phyloP scores from a whole-genome alignment of 1,140 invertebrate species.

The Plutomurus gul region DNA sequence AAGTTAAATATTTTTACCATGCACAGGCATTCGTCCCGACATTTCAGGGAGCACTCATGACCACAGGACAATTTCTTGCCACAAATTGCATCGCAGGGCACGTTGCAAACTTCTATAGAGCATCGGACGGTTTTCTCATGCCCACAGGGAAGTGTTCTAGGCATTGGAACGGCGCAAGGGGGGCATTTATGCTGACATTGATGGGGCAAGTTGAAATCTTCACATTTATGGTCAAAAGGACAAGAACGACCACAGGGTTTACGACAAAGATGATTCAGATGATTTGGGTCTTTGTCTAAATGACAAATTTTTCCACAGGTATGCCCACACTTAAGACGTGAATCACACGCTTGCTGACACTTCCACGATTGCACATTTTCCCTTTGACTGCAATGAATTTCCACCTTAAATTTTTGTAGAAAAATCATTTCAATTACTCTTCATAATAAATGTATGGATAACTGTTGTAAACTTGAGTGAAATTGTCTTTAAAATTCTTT shows the following conservation, averaged over 20 bases:
- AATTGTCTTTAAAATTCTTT: too few relatives aligned
- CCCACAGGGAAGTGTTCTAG: slow-evolving; percentile 1
- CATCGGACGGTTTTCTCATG: slow-evolving; percentile 10
- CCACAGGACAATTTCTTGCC: slow-evolving; percentile 31
- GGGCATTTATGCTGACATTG: slow-evolving; percentile 6
- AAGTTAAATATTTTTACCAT: slow-evolving; percentile 13
- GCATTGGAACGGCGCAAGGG: not conserved
- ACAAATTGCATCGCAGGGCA: not conserved
- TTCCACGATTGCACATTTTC: not conserved
- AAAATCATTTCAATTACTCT: not conserved
- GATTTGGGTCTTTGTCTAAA: slow-evolving; percentile 38
- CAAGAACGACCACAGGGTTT: slow-evolving; percentile 38
- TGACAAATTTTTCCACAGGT: slow-evolving; percentile 46
- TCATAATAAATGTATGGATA: too few relatives aligned
- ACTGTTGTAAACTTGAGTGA: too few relatives aligned
- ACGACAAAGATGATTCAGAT: slow-evolving; percentile 36
- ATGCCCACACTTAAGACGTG: slow-evolving; percentile 50
- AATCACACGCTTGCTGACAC: slow-evolving; percentile 37
- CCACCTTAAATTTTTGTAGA: slow-evolving; percentile 21
- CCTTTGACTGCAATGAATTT: slow-evolving; percentile 31
- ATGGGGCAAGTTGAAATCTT: not conserved
- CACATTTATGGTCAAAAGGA: slow-evolving; percentile 17
- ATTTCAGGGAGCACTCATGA: slow-evolving; percentile 39
- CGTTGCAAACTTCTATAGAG: not conserved
- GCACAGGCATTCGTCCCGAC: slow-evolving; percentile 39